Evolutionary conservation across 2,797 vertebrate species (phyloP).

Genomic region (Pogoniulus pusillus): DNA sequence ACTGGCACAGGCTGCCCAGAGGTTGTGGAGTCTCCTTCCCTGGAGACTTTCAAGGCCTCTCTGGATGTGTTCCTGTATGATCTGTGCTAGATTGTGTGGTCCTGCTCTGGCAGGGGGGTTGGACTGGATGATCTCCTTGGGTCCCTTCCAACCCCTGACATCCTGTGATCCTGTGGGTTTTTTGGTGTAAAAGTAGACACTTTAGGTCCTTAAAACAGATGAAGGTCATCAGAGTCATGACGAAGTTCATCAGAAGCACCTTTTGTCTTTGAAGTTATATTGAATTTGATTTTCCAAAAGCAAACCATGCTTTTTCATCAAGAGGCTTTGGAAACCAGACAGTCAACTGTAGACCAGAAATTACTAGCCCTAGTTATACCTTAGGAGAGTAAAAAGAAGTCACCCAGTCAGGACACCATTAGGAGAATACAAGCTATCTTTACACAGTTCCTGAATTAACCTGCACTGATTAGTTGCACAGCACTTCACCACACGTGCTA

Average conservation of each 20-base stretch:
- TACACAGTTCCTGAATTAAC: not conserved
- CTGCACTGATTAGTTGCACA: not conserved
- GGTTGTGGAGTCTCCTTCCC: no score
- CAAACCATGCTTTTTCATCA: not conserved
- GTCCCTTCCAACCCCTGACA: no score
- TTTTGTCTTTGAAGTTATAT: not conserved
- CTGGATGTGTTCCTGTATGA: no score
- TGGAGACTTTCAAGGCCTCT: no score
- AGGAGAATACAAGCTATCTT: not conserved
- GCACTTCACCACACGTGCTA: rapidly evolving
- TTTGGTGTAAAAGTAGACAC: not conserved
- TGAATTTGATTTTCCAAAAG: not conserved
- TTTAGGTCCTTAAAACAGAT: not conserved
- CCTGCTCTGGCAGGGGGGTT: no score
- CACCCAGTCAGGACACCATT: not conserved
- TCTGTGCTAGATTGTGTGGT: no score
- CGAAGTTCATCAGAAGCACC: not conserved
- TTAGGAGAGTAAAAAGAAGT: not conserved
- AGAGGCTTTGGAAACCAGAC: not conserved
- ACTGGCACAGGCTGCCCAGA: no score
- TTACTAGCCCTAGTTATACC: not conserved
- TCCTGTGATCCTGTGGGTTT: no score
- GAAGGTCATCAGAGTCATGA: not conserved
- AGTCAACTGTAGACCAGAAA: not conserved
- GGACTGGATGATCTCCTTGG: no score